Percentiles rank a stretch among this genome's conserved stretches.
These are phyloP conservation scores for Apeltes quadracus DNA, from an alignment of 2,113 vertebrate species.

Conservation along the genomic window DNA sequence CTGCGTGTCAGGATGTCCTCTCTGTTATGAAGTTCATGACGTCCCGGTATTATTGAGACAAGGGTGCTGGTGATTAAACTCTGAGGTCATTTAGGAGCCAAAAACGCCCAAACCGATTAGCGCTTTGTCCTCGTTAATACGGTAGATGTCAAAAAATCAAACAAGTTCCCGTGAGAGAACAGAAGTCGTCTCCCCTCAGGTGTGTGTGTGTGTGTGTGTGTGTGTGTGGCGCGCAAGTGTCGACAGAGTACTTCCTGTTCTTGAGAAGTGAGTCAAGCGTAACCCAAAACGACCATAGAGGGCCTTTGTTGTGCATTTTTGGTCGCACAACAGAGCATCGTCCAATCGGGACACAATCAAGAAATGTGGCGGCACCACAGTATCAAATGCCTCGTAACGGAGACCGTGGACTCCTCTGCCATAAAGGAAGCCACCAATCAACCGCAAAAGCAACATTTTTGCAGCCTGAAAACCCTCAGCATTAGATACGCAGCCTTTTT, in stretches of 20 bases:
- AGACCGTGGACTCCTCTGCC: conserved; percentile 30
- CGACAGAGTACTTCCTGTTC: conserved; percentile 31
- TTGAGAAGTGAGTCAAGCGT: conserved; percentile 32
- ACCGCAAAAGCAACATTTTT: conserved; percentile 26
- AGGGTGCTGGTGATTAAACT: conserved; percentile 14
- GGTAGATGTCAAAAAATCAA: conserved; percentile 32
- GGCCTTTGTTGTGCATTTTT: conserved; percentile 15
- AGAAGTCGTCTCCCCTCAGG: conserved; percentile 4
- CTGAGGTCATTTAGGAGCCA: conserved; percentile 2
- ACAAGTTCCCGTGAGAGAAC: conserved; percentile 46
- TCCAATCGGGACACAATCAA: neutral
- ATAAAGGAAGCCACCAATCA: conserved; percentile 49
- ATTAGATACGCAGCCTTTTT: conserved; percentile 1
- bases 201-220: too few relatives aligned
- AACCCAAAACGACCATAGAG: neutral
- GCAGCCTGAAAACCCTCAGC: conserved; percentile 1
- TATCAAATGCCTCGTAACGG: conserved; percentile 17
- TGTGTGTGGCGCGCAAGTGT: conserved; percentile 52
- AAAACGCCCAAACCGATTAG: conserved; percentile 19
- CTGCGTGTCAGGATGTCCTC: neutral
- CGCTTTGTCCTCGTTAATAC: conserved; percentile 5
- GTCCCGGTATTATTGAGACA: neutral
- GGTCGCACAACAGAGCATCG: conserved; percentile 14
- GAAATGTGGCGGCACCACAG: conserved; percentile 7
- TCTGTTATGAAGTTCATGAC: neutral